Percentiles rank a stretch among this genome's conserved stretches.
Conservation (phyloP, 2,113 vertebrate genomes). For the Neodon shergylaensis region DNA sequence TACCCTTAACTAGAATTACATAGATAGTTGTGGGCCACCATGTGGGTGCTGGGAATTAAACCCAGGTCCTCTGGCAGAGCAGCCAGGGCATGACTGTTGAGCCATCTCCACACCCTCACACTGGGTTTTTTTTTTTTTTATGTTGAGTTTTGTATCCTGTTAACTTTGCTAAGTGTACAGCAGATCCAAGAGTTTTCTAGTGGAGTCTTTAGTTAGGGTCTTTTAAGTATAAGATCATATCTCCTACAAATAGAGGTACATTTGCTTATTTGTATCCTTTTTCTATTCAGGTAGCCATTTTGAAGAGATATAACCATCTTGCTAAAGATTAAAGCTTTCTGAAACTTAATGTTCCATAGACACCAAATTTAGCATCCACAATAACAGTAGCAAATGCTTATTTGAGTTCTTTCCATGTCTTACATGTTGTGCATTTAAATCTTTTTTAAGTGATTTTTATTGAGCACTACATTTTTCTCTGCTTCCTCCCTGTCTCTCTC, state of each 20-base stretch:
- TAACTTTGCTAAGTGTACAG: background rate
- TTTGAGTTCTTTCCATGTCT: background rate
- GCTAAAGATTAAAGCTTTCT: constrained; percentile 34
- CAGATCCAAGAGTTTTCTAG: background rate
- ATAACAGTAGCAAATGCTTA: background rate
- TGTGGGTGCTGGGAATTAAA: background rate
- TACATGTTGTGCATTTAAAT: background rate
- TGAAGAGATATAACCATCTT: constrained; percentile 15
- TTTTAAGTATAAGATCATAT: background rate
- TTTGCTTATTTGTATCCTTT: background rate
- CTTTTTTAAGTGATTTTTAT: background rate
- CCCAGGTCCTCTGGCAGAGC: background rate
- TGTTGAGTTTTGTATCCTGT: background rate
- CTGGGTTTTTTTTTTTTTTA: background rate
- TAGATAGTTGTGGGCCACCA: background rate
- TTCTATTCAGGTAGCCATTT: background rate
- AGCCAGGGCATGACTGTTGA: background rate
- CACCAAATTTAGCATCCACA: background rate
- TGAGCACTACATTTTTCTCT: no score
- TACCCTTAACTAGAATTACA: background rate
- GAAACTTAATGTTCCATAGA: background rate
- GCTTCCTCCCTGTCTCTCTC: no score
- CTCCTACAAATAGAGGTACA: background rate
- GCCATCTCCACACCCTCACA: no score
- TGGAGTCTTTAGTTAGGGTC: background rate